phyloP scores from a whole-genome alignment of 2,888 invertebrate genomes.

The Drosophila borealis region DNA sequence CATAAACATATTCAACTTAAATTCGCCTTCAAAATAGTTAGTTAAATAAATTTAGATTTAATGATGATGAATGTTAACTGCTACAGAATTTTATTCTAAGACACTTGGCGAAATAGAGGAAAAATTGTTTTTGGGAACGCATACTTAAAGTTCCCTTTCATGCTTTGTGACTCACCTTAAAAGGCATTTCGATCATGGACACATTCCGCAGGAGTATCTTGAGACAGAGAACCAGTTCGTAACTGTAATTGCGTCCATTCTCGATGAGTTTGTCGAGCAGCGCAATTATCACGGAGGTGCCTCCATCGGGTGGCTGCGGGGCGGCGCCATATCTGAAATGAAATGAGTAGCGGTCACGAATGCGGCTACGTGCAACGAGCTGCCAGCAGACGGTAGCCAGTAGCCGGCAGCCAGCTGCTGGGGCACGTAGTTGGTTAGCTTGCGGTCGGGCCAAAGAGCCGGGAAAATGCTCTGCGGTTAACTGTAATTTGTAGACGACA shows the following conservation, averaged over 20 bases:
- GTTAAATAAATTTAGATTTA: no score
- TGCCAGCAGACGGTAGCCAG: conserved; percentile 1
- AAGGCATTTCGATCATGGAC: conserved; percentile 86
- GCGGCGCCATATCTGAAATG: conserved; percentile 88
- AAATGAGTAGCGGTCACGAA: conserved; percentile 50
- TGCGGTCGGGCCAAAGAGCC: conserved; percentile 52
- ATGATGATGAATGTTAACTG: no score
- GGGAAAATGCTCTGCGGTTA: conserved; percentile 56
- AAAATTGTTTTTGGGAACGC: background rate
- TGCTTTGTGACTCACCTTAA: conserved; percentile 76
- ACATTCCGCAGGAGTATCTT: conserved; percentile 89
- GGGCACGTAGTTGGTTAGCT: conserved; percentile 72
- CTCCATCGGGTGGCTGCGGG: conserved; percentile 87
- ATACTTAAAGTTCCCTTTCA: background rate
- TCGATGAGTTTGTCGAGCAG: conserved; percentile 89
- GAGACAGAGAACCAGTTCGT: conserved; percentile 89
- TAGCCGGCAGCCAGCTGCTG: conserved; percentile 11
- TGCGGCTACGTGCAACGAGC: conserved; percentile 54
- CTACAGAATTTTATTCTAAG: background rate
- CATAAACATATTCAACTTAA: background rate
- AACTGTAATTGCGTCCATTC: conserved; percentile 88
- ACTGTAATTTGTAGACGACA: conserved; percentile 63
- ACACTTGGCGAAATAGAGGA: background rate
- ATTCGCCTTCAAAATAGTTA: background rate
- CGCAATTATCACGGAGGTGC: conserved; percentile 88